Percentiles rank a stretch among this genome's conserved stretches.
phyloP scores from a whole-genome alignment of 1,140 invertebrate species.

The Trachymyrmex septentrionalis region DNA sequence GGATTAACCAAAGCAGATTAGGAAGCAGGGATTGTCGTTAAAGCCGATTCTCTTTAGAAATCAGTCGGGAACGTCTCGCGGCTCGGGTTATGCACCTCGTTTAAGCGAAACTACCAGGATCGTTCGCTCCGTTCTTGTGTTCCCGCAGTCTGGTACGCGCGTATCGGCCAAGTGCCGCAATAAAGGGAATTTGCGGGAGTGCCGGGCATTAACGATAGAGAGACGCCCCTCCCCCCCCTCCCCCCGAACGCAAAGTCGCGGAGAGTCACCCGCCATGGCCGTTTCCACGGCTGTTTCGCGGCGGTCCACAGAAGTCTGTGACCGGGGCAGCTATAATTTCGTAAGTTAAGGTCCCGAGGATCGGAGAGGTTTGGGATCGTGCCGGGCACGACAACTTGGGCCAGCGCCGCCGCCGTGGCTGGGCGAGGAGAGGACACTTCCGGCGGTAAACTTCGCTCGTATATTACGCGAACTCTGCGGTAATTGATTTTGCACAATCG shows the following conservation, averaged over 20 bases:
- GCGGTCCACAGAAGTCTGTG: slow-evolving; percentile 22
- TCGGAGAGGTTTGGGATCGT: slow-evolving; percentile 49
- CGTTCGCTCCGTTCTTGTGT: not conserved
- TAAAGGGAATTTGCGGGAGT: slow-evolving; percentile 57
- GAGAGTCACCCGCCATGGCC: not conserved
- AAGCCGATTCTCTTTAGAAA: slow-evolving; percentile 7
- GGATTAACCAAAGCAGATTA: slow-evolving; percentile 12
- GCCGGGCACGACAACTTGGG: slow-evolving; percentile 48
- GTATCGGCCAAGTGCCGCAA: slow-evolving; percentile 50
- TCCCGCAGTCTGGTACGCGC: not conserved
- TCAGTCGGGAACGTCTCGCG: not conserved
- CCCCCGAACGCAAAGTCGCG: not conserved
- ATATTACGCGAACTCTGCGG: slow-evolving; percentile 58
- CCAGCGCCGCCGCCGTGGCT: slow-evolving; percentile 19
- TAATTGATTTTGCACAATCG: slow-evolving; percentile 66
- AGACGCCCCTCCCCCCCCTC: too few species aligned
- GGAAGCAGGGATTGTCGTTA: not conserved
- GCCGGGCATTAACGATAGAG: slow-evolving; percentile 44
- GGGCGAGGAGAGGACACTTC: slow-evolving; percentile 59
- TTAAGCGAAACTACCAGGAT: slow-evolving; percentile 17
- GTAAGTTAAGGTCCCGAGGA: slow-evolving; percentile 38
- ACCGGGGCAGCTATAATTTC: slow-evolving; percentile 41
- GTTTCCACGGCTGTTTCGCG: slow-evolving; percentile 46
- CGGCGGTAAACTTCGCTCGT: slow-evolving; percentile 59
- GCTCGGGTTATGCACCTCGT: slow-evolving; percentile 44